Percentiles rank a stretch among this genome's conserved stretches.
phyloP scores from a whole-genome alignment of 2,113 vertebrate species.

The Dasyprocta punctata region DNA sequence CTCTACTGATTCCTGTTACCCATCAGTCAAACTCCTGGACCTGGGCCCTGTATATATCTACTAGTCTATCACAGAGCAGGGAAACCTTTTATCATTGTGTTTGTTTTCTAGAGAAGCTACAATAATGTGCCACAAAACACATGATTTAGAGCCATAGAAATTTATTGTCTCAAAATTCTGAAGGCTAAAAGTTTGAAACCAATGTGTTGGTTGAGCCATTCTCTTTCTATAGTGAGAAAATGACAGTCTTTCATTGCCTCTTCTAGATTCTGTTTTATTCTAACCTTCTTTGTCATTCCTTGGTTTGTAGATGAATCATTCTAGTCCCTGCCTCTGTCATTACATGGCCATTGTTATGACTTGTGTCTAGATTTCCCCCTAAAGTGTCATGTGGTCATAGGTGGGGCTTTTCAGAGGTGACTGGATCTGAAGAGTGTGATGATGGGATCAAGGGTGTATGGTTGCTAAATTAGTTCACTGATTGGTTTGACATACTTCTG shows the following conservation, averaged over 20 bases:
- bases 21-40: neutral
- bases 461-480: no score
- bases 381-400: no score
- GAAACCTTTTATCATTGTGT: neutral
- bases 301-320: neutral
- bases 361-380: neutral
- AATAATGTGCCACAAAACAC: neutral
- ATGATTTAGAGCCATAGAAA: neutral
- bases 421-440: no score
- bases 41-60: neutral
- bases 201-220: neutral
- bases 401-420: no score
- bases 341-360: neutral
- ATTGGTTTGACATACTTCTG: no score
- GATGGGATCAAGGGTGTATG: no score
- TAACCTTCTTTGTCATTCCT: neutral
- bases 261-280: neutral
- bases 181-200: neutral
- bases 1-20: neutral
- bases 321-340: neutral
- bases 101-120: neutral
- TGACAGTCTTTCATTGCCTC: neutral
- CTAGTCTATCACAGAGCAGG: neutral
- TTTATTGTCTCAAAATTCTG: neutral
- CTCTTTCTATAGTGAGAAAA: neutral